A percentile compares a stretch with the other conserved stretches of the same genome.
These are phyloP conservation scores for Lasiurus cinereus DNA, from an alignment of 2,113 vertebrate genomes.

Conservation along the genomic window DNA sequence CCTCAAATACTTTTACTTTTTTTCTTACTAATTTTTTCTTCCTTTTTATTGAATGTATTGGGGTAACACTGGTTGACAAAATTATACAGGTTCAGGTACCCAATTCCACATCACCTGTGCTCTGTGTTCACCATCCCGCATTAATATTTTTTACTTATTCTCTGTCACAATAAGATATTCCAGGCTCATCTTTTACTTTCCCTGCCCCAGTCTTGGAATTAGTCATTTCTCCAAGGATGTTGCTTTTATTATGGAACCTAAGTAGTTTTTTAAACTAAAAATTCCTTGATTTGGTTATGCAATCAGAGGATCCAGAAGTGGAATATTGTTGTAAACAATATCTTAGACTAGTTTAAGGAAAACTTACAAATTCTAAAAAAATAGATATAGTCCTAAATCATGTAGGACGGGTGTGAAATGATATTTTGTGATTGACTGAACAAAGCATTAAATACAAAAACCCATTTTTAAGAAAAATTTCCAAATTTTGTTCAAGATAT, in stretches of 20 bases:
- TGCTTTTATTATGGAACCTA: slow-evolving; percentile 6
- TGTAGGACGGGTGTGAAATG: neutral
- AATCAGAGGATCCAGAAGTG: neutral
- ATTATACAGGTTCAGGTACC: neutral
- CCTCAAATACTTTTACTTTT: neutral
- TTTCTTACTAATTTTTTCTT: too few species aligned
- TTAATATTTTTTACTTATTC: too few species aligned
- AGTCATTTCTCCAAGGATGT: slow-evolving; percentile 30
- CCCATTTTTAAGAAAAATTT: neutral
- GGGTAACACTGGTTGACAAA: too few species aligned
- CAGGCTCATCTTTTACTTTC: too few species aligned
- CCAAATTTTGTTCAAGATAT: slow-evolving; percentile 36
- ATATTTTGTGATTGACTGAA: slow-evolving; percentile 28
- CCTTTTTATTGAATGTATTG: too few species aligned
- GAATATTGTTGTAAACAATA: neutral
- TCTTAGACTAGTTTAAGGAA: slow-evolving; percentile 26
- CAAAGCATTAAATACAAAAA: slow-evolving; percentile 59
- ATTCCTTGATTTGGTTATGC: slow-evolving; percentile 14
- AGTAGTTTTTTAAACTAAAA: slow-evolving; percentile 48
- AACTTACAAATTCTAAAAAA: slow-evolving; percentile 10
- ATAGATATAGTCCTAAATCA: neutral
- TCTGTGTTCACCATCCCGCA: too few species aligned
- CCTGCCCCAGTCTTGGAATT: neutral
- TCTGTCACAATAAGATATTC: too few species aligned
- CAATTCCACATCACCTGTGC: too few species aligned